Evolutionary conservation across 2,797 vertebrate species (phyloP).

Genomic region (Pseudopleuronectes americanus): DNA sequence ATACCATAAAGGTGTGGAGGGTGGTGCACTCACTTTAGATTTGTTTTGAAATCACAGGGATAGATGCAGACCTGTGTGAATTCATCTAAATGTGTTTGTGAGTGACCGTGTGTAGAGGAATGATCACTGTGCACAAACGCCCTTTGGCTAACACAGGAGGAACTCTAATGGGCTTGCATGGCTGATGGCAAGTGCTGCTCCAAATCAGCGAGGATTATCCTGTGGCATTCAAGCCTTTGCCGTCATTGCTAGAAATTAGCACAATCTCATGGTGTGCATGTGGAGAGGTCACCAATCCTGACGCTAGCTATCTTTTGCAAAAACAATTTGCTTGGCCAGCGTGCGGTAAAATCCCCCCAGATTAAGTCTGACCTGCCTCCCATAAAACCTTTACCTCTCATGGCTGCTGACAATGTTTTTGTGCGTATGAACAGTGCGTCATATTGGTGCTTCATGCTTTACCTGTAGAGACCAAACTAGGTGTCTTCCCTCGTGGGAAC

Average conservation of each 20-base stretch:
- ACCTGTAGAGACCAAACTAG: neutral
- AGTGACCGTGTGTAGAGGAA: slow-evolving; percentile 45
- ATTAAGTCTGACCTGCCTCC: slow-evolving; percentile 50
- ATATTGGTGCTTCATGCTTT: slow-evolving; percentile 18
- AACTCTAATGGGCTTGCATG: slow-evolving; percentile 60
- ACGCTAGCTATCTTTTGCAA: slow-evolving; percentile 22
- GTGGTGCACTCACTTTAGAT: neutral
- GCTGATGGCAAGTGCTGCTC: slow-evolving; percentile 51
- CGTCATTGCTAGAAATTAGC: slow-evolving; percentile 67
- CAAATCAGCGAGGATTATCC: slow-evolving; percentile 72
- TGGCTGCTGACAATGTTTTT: slow-evolving; percentile 37
- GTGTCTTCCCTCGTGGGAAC: neutral
- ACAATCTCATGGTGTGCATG: slow-evolving; percentile 38
- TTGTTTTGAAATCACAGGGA: slow-evolving; percentile 5
- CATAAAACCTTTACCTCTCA: slow-evolving; percentile 32
- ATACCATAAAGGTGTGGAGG: slow-evolving; percentile 1
- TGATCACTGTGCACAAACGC: slow-evolving; percentile 24
- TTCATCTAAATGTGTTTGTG: slow-evolving; percentile 15
- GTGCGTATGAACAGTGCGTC: slow-evolving; percentile 21
- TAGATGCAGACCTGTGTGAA: neutral
- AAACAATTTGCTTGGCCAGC: slow-evolving; percentile 30
- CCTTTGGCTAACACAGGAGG: slow-evolving; percentile 52
- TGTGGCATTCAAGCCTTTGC: slow-evolving; percentile 58
- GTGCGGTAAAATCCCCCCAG: slow-evolving; percentile 44
- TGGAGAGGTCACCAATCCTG: slow-evolving; percentile 46